Evolutionary conservation across 2,888 invertebrate genomes (phyloP).

Genomic region (Taphrorychus bicolor): DNA sequence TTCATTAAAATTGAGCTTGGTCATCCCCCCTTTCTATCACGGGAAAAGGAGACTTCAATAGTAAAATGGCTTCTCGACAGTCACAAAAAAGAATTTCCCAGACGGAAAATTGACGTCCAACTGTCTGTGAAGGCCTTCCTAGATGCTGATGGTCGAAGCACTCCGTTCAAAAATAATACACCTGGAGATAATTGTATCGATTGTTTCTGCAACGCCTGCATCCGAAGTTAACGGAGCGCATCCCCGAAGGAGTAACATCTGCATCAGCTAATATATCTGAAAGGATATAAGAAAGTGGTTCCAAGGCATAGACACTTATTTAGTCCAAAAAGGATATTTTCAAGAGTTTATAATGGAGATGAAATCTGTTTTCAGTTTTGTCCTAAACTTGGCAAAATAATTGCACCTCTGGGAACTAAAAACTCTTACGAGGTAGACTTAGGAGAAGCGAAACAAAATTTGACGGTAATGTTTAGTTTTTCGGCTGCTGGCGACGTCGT

Average conservation of each 20-base stretch:
- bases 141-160: slow-evolving; percentile 24
- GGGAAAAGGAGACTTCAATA: slow-evolving; percentile 21
- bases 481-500: background rate
- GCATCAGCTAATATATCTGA: too few relatives aligned
- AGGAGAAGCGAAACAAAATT: slow-evolving; percentile 50
- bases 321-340: slow-evolving; percentile 33
- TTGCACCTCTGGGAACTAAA: slow-evolving; percentile 45
- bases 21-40: slow-evolving; percentile 19
- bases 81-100: slow-evolving; percentile 51
- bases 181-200: slow-evolving; percentile 45
- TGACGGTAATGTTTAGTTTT: slow-evolving; percentile 55
- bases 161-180: slow-evolving; percentile 38
- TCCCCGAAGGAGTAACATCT: too few relatives aligned
- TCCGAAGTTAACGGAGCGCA: too few relatives aligned
- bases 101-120: slow-evolving; percentile 35
- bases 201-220: too few relatives aligned
- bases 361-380: slow-evolving; percentile 50
- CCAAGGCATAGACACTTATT: slow-evolving; percentile 39
- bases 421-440: slow-evolving; percentile 56
- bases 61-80: slow-evolving; percentile 49
- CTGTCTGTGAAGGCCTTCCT: slow-evolving; percentile 31
- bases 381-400: slow-evolving; percentile 45
- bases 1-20: slow-evolving; percentile 14
- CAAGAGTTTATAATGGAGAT: slow-evolving; percentile 49
- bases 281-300: slow-evolving; percentile 47